Evolutionary conservation across 2,113 vertebrate genomes (phyloP).

Genomic region (Mesoclemmys tuberculata): DNA sequence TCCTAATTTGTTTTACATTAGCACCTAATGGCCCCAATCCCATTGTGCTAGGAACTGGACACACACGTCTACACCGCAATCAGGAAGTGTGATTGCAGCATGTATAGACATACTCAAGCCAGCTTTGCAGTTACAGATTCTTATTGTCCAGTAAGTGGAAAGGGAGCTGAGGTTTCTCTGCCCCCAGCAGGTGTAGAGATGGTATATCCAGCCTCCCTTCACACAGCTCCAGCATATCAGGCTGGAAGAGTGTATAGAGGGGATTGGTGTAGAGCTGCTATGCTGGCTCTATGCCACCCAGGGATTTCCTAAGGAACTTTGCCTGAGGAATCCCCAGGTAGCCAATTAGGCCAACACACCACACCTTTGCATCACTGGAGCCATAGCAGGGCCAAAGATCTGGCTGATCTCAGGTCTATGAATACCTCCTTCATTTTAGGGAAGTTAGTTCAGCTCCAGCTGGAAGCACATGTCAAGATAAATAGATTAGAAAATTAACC

Average conservation of each 20-base stretch:
- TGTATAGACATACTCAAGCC: background rate
- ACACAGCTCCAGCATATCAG: background rate
- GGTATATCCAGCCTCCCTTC: background rate
- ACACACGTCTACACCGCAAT: background rate
- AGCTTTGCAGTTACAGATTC: accelerated
- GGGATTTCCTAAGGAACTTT: accelerated
- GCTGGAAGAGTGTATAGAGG: background rate
- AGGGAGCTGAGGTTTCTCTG: background rate
- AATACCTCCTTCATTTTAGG: background rate
- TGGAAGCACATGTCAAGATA: background rate
- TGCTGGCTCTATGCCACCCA: background rate
- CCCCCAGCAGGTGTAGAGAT: background rate
- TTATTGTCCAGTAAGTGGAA: background rate
- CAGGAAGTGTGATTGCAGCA: background rate
- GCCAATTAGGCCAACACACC: background rate
- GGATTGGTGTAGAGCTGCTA: background rate
- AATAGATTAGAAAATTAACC: background rate
- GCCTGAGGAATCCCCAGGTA: background rate
- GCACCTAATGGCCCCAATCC: background rate
- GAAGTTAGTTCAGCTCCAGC: background rate
- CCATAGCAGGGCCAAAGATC: background rate
- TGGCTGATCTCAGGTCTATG: background rate
- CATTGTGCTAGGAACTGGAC: accelerated
- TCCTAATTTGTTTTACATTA: background rate
- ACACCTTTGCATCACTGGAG: background rate